phyloP scores from a whole-genome alignment of 2,888 invertebrate species.

The Acanthopleura granulata region DNA sequence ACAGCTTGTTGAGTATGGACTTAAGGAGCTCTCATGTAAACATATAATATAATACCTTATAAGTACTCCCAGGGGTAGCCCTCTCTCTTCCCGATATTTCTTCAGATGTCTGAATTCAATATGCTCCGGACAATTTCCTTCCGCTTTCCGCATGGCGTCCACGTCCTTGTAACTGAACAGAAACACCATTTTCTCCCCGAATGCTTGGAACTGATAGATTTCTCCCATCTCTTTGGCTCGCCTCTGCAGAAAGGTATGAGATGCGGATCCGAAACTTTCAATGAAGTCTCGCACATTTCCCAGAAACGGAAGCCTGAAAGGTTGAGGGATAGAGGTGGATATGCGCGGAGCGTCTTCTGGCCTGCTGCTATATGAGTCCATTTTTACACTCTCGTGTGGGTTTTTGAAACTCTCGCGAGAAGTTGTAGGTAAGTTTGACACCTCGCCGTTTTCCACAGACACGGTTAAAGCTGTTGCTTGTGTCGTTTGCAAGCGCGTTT shows the following conservation, averaged over 20 bases:
- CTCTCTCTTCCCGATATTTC: conserved; percentile 31
- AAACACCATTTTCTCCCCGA: conserved; percentile 36
- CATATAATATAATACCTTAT: no score
- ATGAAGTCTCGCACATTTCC: conserved; percentile 35
- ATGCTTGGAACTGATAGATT: conserved; percentile 32
- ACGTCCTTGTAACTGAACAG: conserved; percentile 35
- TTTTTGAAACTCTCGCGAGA: no score
- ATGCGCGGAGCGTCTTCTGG: no score
- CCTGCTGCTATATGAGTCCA: no score
- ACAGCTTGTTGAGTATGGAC: no score
- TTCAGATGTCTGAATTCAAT: conserved; percentile 39
- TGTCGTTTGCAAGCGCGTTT: no score
- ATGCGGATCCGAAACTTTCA: conserved; percentile 32
- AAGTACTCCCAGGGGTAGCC: conserved; percentile 35
- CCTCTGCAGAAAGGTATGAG: conserved; percentile 31
- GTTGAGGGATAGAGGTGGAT: conserved; percentile 12
- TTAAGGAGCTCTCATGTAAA: no score
- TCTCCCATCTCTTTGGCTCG: conserved; percentile 30
- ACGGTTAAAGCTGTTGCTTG: no score
- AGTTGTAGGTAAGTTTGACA: no score
- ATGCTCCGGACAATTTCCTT: conserved; percentile 37
- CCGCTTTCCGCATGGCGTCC: conserved; percentile 31
- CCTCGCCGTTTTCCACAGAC: no score
- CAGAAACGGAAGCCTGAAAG: conserved; percentile 16
- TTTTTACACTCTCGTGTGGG: no score